Evolutionary conservation across 2,888 invertebrate species (phyloP).

Genomic region (Cantharis flavilabris): DNA sequence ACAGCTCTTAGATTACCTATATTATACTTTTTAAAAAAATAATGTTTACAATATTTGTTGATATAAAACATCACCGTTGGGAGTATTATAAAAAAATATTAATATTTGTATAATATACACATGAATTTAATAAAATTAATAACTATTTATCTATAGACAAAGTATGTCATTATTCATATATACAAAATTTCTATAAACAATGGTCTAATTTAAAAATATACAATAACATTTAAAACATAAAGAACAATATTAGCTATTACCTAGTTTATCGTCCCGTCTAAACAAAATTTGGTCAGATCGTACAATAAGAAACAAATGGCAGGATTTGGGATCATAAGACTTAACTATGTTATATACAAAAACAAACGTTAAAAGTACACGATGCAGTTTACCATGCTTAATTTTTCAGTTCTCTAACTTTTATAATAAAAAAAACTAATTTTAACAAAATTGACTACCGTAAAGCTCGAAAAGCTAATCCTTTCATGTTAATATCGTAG

Average conservation of each 20-base stretch:
- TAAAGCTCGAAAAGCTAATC: constrained; percentile 50
- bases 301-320: not conserved
- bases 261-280: not conserved
- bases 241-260: not conserved
- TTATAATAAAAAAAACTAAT: not conserved
- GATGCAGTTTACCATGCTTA: not conserved
- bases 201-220: not conserved
- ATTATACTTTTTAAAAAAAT: not conserved
- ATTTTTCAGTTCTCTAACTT: not conserved
- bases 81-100: not conserved
- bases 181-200: not conserved
- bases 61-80: not conserved
- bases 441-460: constrained; percentile 39
- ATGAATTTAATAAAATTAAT: not conserved
- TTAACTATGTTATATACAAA: not conserved
- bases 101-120: not conserved
- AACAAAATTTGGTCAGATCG: not conserved
- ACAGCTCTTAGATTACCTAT: not conserved
- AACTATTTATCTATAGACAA: not conserved
- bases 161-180: too few relatives aligned
- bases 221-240: not conserved
- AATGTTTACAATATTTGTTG: not conserved
- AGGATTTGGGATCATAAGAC: not conserved
- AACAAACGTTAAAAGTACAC: not conserved
- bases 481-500: constrained; percentile 50